Percentiles rank a stretch among this genome's conserved stretches.
These are phyloP conservation scores for Phortica okadai DNA, from an alignment of 2,888 invertebrate species.

Conservation along the genomic window DNA sequence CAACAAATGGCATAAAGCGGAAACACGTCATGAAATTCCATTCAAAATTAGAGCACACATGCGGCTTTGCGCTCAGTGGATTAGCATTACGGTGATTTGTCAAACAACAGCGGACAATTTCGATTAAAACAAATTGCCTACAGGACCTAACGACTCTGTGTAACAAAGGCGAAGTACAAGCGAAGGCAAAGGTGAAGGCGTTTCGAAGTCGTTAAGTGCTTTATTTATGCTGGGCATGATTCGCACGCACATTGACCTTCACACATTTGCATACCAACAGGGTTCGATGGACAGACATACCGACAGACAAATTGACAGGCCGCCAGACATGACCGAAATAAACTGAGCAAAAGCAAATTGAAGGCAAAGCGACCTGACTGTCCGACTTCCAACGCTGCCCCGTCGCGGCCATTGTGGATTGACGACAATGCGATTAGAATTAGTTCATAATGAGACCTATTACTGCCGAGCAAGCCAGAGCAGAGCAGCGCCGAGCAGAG, in stretches of 20 bases:
- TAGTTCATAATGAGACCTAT: constrained; percentile 59
- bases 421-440: constrained; percentile 48
- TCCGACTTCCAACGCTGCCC: constrained; percentile 7
- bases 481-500: neutral
- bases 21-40: constrained; percentile 41
- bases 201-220: constrained; percentile 16
- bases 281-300: neutral
- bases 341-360: neutral
- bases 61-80: constrained; percentile 45
- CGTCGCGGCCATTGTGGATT: too few relatives aligned
- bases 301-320: neutral
- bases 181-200: constrained; percentile 14
- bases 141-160: neutral
- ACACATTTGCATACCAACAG: constrained; percentile 63
- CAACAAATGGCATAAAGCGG: neutral
- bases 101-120: constrained; percentile 38
- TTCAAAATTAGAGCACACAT: constrained; percentile 66
- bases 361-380: neutral
- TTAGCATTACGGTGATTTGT: constrained; percentile 50
- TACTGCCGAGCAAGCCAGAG: constrained; percentile 47
- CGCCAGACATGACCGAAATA: neutral
- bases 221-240: constrained; percentile 47
- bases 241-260: constrained; percentile 71
- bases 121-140: neutral
- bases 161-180: neutral